These are phyloP conservation scores for Hippolais icterina DNA, from an alignment of 2,113 vertebrate genomes.

Conservation along the genomic window DNA sequence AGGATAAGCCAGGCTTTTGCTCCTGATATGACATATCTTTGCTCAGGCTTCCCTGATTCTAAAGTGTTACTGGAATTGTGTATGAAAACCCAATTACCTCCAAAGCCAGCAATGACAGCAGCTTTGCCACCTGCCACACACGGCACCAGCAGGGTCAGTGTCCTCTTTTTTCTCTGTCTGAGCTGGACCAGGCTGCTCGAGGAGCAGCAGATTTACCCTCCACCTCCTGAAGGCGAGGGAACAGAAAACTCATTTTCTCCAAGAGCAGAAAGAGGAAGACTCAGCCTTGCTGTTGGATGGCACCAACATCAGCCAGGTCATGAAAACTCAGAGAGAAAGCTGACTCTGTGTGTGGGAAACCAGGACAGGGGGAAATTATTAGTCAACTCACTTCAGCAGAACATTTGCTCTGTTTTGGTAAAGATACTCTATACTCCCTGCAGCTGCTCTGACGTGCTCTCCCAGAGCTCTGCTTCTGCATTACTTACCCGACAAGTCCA, in stretches of 20 bases:
- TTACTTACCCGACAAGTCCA: background rate
- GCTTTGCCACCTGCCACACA: background rate
- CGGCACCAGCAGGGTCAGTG: background rate
- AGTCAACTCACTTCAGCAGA: constrained; percentile 17
- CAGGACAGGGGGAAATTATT: background rate
- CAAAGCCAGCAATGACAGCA: background rate
- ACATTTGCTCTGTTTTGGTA: background rate
- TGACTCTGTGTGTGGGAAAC: background rate
- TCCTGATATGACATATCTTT: background rate
- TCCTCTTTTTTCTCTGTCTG: background rate
- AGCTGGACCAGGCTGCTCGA: background rate
- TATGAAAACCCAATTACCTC: background rate
- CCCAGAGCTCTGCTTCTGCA: background rate
- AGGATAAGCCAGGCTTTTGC: background rate
- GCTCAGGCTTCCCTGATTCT: background rate
- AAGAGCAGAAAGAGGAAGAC: background rate
- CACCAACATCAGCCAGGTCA: background rate
- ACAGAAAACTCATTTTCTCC: background rate
- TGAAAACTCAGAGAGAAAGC: background rate
- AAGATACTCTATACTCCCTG: background rate
- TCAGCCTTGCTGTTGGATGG: background rate
- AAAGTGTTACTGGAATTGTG: background rate
- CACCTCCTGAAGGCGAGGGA: background rate
- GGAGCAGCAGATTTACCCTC: background rate
- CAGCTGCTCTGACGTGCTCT: background rate